Conservation (phyloP, 2,113 vertebrate genomes). For the Myrmophylax atrothorax region DNA sequence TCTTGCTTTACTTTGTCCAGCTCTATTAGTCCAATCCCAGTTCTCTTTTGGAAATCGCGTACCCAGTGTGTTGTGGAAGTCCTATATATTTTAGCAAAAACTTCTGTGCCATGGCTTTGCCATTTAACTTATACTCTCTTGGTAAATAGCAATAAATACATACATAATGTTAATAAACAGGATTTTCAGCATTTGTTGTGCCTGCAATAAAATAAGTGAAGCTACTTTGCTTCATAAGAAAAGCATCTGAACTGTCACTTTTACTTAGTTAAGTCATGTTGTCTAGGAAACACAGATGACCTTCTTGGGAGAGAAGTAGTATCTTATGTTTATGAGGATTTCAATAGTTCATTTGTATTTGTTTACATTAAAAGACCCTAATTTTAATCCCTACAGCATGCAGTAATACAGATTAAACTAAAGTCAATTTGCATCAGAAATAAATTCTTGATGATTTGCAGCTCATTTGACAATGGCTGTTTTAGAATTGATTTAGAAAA, state of each 20-base stretch:
- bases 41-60: background rate
- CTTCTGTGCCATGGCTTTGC: background rate
- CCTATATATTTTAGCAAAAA: background rate
- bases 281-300: slow-evolving; percentile 7
- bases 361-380: background rate
- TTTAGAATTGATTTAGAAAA: background rate
- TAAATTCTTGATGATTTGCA: background rate
- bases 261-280: background rate
- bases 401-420: background rate
- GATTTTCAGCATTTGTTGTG: background rate
- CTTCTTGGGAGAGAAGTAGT: background rate
- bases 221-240: background rate
- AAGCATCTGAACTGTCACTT: background rate
- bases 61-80: background rate
- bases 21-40: background rate
- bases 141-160: background rate
- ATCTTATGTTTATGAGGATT: background rate
- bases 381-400: background rate
- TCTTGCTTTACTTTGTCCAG: background rate
- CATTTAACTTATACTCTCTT: background rate
- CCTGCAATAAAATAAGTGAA: background rate
- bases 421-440: background rate
- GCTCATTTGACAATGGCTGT: background rate
- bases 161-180: background rate
- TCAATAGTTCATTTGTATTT: background rate